Base-by-base conservation (phyloP, 1,140 invertebrate species). In the Trachymyrmex septentrionalis region DNA sequence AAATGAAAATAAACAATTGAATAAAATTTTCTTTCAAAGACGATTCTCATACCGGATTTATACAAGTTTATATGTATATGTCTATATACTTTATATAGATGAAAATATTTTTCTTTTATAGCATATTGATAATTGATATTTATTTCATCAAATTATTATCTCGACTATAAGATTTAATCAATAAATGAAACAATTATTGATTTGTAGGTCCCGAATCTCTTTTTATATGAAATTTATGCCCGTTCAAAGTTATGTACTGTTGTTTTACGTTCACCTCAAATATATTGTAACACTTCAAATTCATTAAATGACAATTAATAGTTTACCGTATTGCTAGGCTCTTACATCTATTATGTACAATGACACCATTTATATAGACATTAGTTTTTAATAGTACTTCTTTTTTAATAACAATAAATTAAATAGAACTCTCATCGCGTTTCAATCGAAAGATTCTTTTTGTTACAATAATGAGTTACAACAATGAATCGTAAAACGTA, bases 331-430 rank as follows among this genome's bases (percentile, higher is more conserved):
- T 88, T 82, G 84, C 93, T 93, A 94, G 88, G 78, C 66, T 91
- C 93, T 92, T 92, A 94, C 90, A 91, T 92, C 92, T 94, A 95
- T 94, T 95, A 95, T 95, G 91, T 95, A 95, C 94, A 95, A 94
- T 93, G 92, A 95, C 94, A 95, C 92, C 93, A 93, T 92, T 92
- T 90, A 91, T 87, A 90, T 88, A 93, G 88, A 93, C 88, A 88
- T 90, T 92, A 88, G 44, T 90, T 67, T 92, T 88, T 84, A 90
- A 88, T 91, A 90, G 85, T 92, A 92, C 57, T 38, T 75, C 88
- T 84, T 71, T 87, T 88, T 90, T 86, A 91, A 90, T 89, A 93
- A 93, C 92, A 94, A 93, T 94, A 93, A 94, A 94, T 94, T 94
- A 94, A 93, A 93, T 93, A 93, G 85, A 92, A 86, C 72, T 91